Base-by-base conservation (phyloP, 2,113 vertebrate species). In the Passer montanus region DNA sequence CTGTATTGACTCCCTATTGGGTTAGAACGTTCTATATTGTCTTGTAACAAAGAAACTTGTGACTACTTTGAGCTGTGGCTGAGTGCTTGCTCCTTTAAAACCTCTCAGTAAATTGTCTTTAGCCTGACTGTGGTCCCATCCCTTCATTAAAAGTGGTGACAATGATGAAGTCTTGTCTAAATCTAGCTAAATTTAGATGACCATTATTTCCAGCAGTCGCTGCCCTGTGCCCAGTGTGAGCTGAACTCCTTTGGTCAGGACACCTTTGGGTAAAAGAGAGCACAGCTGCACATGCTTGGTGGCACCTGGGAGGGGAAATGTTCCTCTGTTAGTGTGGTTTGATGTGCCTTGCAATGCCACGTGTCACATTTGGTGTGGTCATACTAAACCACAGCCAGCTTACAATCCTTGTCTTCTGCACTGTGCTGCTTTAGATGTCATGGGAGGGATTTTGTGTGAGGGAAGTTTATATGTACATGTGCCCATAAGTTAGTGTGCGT, bases 401-500 rank as follows among this genome's bases (percentile, higher is more conserved):
- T 37, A 7, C 49, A 49, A 0, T 30, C 39, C 47, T 58, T 41
- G 39, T 41, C 39, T 41, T 41, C 39, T 41, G 7, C 43, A n/a
- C 15, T 67, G 31, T 15, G 4, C 23, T 52, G 43, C 31, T 88
- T 92, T 37, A 35, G 55, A 47, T 52, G 15, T 43, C 13, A 30
- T 15, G 21, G 37, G 64, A 70, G 58, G 37, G 24, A 13, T 62
- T 74, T 58, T 46, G 27, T 52, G 30, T 11, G 26, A 58, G 58
- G 44, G 44, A 21, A 46, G 23, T 10, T 52, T 18, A 4, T 12
- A 9, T 0, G 1, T 8, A 15, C 0, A 0, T 13, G 6, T n/a
- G 21, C 53, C 55, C 15, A 47, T 41, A n/a, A 6, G 15, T 12
- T 55, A 56, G 22, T 56, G 20, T 56, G 20, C 14, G 31, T 33